phyloP scores from a whole-genome alignment of 35 echinoderm and acorn worm species.

The Diadema setosum region DNA sequence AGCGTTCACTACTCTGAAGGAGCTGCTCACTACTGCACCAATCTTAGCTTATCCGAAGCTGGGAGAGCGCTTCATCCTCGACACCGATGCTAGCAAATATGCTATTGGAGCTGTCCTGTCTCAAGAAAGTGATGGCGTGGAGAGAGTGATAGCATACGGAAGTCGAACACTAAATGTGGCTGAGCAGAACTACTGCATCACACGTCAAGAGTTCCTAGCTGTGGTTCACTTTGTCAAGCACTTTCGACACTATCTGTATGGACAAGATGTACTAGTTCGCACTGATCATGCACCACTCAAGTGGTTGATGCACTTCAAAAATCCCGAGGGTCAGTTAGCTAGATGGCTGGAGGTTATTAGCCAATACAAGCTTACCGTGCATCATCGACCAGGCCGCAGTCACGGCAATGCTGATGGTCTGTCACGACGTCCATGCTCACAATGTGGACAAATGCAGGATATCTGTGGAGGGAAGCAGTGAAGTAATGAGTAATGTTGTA shows the following conservation, averaged over 20 bases:
- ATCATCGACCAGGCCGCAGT: neutral
- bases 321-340: slow-evolving; percentile 22
- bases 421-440: slow-evolving; percentile 5
- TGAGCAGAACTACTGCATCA: slow-evolving; percentile 26
- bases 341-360: neutral
- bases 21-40: too few species aligned
- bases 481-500: too few species aligned
- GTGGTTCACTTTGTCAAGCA: neutral
- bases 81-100: too few species aligned
- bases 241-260: neutral
- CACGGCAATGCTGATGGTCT: slow-evolving; percentile 60
- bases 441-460: slow-evolving; percentile 6
- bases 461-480: too few species aligned
- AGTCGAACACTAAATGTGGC: neutral
- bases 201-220: slow-evolving; percentile 10
- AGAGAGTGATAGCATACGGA: slow-evolving; percentile 20
- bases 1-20: too few species aligned
- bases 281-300: slow-evolving; percentile 22
- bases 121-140: slow-evolving; percentile 39
- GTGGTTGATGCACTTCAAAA: slow-evolving; percentile 38
- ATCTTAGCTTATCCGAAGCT: too few species aligned
- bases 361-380: slow-evolving; percentile 10
- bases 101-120: too few species aligned
- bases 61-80: too few species aligned
- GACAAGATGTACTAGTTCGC: neutral